Conservation (phyloP, 2,888 invertebrate species). For the Amiota communis region DNA sequence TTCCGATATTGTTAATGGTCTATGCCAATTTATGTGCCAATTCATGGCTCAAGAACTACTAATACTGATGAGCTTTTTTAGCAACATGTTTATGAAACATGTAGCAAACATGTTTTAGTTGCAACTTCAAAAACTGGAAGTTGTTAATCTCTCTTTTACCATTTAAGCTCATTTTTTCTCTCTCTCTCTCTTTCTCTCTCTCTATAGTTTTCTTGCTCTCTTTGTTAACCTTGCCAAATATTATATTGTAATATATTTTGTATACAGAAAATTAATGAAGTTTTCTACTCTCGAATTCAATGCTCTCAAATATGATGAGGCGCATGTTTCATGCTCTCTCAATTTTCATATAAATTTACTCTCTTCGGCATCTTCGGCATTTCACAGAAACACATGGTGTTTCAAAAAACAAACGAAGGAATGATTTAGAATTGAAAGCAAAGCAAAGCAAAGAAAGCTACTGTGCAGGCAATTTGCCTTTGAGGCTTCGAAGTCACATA, state of each 20-base stretch:
- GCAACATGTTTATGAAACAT: constrained; percentile 37
- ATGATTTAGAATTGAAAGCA: constrained; percentile 1
- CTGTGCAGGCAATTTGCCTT: neutral
- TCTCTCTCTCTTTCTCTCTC: constrained; percentile 9
- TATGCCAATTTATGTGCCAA: no score
- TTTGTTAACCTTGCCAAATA: neutral
- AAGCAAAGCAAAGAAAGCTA: constrained; percentile 33
- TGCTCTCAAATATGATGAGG: constrained; percentile 5
- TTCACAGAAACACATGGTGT: constrained; percentile 13
- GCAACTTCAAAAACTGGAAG: constrained; percentile 23
- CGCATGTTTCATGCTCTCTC: neutral
- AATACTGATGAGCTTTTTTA: neutral
- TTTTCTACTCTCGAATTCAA: constrained; percentile 1
- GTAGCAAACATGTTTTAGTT: constrained; percentile 22
- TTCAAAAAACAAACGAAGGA: constrained; percentile 34
- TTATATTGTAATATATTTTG: constrained; percentile 4
- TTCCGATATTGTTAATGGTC: no score
- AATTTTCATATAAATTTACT: neutral
- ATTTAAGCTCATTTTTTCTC: neutral
- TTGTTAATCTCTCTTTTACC: constrained; percentile 21
- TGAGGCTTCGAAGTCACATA: no score
- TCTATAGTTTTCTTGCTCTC: neutral
- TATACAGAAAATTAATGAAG: constrained; percentile 29
- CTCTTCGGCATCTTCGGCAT: constrained; percentile 24
- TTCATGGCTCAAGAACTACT: no score